Conservation (phyloP, 2,797 vertebrate species). For the Enteromius afrohamiltoni region DNA sequence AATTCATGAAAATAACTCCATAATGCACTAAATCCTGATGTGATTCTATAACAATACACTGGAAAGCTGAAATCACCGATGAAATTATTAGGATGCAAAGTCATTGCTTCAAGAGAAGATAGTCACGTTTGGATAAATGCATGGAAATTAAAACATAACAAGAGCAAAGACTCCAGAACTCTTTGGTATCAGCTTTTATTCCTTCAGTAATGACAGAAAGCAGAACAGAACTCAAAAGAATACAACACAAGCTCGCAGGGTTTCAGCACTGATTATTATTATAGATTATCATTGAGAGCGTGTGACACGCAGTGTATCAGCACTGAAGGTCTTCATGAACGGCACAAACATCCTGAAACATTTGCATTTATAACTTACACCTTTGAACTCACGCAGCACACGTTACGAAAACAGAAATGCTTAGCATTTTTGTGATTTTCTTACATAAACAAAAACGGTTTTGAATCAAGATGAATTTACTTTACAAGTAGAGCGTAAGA, state of each 20-base stretch:
- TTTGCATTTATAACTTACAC: too few species aligned
- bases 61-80: not conserved
- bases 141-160: not conserved
- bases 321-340: too few species aligned
- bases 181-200: not conserved
- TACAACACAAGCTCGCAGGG: not conserved
- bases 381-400: too few species aligned
- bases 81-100: not conserved
- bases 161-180: not conserved
- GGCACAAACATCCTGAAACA: too few species aligned
- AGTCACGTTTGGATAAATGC: not conserved
- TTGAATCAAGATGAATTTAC: too few species aligned
- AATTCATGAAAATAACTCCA: too few species aligned
- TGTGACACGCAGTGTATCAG: too few species aligned
- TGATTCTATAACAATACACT: too few species aligned
- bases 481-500: too few species aligned
- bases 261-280: not conserved
- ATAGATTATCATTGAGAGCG: not conserved
- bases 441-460: too few species aligned
- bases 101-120: not conserved
- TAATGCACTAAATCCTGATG: not conserved
- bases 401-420: too few species aligned
- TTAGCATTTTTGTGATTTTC: too few species aligned
- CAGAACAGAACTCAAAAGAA: not conserved
- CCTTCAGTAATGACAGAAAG: not conserved